These are phyloP conservation scores for Cichladusa arquata DNA, from an alignment of 2,113 vertebrate genomes.

Conservation along the genomic window DNA sequence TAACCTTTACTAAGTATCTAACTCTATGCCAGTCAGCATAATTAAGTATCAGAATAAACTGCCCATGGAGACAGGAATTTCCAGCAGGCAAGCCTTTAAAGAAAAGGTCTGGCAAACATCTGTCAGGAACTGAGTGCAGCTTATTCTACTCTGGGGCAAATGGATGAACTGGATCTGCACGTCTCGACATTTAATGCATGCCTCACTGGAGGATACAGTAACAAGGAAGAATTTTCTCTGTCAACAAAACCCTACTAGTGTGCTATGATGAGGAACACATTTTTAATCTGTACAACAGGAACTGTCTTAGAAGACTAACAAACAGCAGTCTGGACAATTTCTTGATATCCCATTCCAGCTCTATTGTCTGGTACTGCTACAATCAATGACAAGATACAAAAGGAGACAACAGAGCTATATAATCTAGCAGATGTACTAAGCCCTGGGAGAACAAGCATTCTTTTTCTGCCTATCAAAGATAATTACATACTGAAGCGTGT, in stretches of 20 bases:
- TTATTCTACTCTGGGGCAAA: conserved; percentile 20
- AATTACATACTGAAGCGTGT: neutral
- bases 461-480: conserved; percentile 38
- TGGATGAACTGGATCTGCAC: neutral
- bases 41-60: conserved; percentile 1
- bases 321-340: neutral
- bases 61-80: conserved; percentile 17
- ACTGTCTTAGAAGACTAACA: neutral
- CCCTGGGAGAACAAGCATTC: neutral
- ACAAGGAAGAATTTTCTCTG: neutral
- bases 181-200: neutral
- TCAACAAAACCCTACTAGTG: neutral
- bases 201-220: neutral
- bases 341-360: conserved; percentile 11
- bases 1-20: neutral
- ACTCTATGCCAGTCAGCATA: neutral
- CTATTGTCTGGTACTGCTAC: neutral
- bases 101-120: conserved; percentile 33
- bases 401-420: neutral
- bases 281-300: conserved; percentile 12
- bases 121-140: neutral
- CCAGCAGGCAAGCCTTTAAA: neutral
- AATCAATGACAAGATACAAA: neutral
- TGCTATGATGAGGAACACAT: neutral
- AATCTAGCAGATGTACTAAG: conserved; percentile 25